Evolutionary conservation across 2,797 vertebrate genomes (phyloP), one percentile per base, ranked within the genome.

Genomic region (Aulostomus chinensis): DNA sequence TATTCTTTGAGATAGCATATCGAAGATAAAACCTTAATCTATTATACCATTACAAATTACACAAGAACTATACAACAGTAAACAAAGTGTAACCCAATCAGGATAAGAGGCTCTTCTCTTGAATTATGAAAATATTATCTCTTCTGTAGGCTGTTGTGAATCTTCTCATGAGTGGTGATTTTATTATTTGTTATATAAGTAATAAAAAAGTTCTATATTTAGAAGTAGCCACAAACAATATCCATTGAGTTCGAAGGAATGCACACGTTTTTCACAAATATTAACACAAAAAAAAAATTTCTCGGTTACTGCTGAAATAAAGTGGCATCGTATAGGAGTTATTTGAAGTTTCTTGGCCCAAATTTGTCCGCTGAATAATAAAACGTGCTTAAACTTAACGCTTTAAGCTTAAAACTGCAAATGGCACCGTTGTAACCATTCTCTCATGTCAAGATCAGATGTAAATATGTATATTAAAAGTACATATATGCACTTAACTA

Each of bases 1-100:
- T 96, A 95, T 97, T 88, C 68, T 94, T 94, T 91, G 90, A 93
- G 93, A 94, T 95, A 93, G 90, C 90, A 93, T 92, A 93, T 91
- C 91, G 93, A 94, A 95, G 92, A 93, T 90, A 86, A 69, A 86
- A 81, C 74, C 91, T 89, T 74, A 91, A 92, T 91, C 92, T 78
- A 94, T 91, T 88, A 92, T 93, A 93, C 88, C 54, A 76, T 68
- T 67, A 81, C 80, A 84, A 84, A 93, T 92, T 67, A 91, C 88
- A 85, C 91, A 91, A 93, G 87, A 93, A 89, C 91, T 91, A 90
- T 92, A 93, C 91, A 93, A 91, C 91, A 78, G 64, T 93, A 91
- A 92, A 84, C 89, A 83, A 70, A 62, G 50, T 68, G 58, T 46
- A 63, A 80, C 48, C 54, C 52, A 57, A 55, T 64, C 51, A 58